Evolutionary conservation across 2,888 invertebrate genomes (phyloP), one percentile per base, ranked within the genome.

Genomic region (Caenorhabditis zanzibari): DNA sequence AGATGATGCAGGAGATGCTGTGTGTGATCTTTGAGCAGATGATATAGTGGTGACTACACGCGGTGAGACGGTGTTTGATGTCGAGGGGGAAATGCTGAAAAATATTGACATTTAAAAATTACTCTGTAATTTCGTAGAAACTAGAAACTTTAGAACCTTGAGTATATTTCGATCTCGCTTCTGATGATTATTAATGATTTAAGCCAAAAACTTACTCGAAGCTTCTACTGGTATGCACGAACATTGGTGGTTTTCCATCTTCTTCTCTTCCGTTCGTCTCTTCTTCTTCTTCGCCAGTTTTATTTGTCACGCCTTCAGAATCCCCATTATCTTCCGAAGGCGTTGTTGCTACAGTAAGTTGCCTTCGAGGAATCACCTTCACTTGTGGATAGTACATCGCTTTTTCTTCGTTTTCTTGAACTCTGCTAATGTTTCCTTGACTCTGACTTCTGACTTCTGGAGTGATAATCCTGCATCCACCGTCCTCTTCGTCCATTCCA

Each of bases 1-100:
- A 16, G 81, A 47, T 14, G 84, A 75, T 0, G 81, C 84, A 19
- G 84, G 81, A 19, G 84, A 81, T 2, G 75, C 52, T 26, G 85
- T 76, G 44, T 71, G 63, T 9, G 79, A 69, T 52, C 77, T 14
- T 47, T 63, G 73, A 22, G 80, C 32, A 1, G 35, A 7, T 32
- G 32, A 1, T 1, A 49, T n/a, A 2, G 28, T 32, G 32, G 64
- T 56, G n/a, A 72, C 28, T 5, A 79, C 52, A 7, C 74, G 69
- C 3, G 85, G 73, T 0, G 75, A 61, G 16, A 71, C 54, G 14
- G 69, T 32, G 10, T 74, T 9, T 7, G 84, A 81, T 24, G 73
- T 73, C 41, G 76, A 72, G 14, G 76, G 64, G 2, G 76, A 24
- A 22, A 35, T 32, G n/a, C 63, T 59, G 32, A 49, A 47, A 32